Percentiles rank a stretch among this genome's conserved stretches.
phyloP scores from a whole-genome alignment of 1,140 invertebrate genomes.

The Drosophila leontia region DNA sequence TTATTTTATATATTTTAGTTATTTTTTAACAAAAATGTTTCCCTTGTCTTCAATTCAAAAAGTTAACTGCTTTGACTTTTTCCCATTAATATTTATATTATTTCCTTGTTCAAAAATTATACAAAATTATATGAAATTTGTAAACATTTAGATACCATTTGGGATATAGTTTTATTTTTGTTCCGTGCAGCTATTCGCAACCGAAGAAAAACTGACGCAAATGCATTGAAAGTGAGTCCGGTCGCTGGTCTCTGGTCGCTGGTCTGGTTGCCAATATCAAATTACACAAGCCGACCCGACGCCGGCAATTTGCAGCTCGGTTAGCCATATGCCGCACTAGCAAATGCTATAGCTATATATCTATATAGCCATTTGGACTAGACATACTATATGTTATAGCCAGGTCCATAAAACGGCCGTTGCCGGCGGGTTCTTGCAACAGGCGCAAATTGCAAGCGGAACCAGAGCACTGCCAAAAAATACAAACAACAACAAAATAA shows the following conservation, averaged over 20 bases:
- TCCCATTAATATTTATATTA: background rate
- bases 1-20: too few species aligned
- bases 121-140: background rate
- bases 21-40: too few species aligned
- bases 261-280: constrained; percentile 79
- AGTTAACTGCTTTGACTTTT: background rate
- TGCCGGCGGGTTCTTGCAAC: constrained; percentile 50
- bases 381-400: constrained; percentile 4
- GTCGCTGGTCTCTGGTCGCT: constrained; percentile 24
- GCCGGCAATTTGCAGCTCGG: constrained; percentile 65
- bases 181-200: constrained; percentile 19
- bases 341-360: constrained; percentile 4
- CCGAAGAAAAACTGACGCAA: constrained; percentile 61
- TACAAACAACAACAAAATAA: background rate
- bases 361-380: constrained; percentile 35
- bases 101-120: too few species aligned
- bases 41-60: too few species aligned
- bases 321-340: constrained; percentile 54
- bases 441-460: constrained; percentile 56
- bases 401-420: constrained; percentile 10
- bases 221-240: constrained; percentile 71
- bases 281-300: constrained; percentile 67
- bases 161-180: constrained; percentile 1
- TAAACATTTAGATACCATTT: background rate
- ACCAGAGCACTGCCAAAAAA: constrained; percentile 38